Percentiles rank a stretch among this genome's conserved stretches.
Evolutionary conservation across 2,888 invertebrate species (phyloP).

Genomic region (Drosophila demipolita): DNA sequence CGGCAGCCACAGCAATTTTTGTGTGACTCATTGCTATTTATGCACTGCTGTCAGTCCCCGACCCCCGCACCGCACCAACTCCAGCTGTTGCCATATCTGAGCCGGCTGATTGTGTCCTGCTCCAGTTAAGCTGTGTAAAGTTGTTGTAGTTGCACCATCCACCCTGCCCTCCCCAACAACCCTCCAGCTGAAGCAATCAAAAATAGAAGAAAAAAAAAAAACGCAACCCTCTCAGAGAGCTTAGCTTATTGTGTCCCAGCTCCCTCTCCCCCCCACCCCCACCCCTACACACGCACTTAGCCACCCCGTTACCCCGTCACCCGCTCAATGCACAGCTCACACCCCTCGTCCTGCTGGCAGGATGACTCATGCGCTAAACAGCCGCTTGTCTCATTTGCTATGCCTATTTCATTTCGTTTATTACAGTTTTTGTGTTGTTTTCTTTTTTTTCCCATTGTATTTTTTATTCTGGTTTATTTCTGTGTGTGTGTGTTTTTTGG

Average conservation of each 20-base stretch:
- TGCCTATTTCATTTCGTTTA: conserved; percentile 53
- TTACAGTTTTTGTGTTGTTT: conserved; percentile 23
- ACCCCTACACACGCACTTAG: conserved; percentile 38
- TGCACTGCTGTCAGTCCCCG: conserved; percentile 13
- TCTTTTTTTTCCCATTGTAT: conserved; percentile 2
- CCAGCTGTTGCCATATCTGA: conserved; percentile 54
- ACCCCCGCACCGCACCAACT: background rate
- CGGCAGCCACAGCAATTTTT: background rate
- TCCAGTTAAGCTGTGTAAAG: conserved; percentile 41
- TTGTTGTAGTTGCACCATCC: conserved; percentile 39
- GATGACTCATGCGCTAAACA: conserved; percentile 56
- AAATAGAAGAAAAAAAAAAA: conserved; percentile 2
- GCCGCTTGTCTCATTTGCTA: conserved; percentile 56
- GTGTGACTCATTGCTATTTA: conserved; percentile 40
- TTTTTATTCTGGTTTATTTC: conserved; percentile 6
- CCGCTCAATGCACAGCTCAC: conserved; percentile 18
- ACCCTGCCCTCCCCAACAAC: conserved; percentile 3
- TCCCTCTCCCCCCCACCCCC: background rate
- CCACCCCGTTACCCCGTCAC: conserved; percentile 41
- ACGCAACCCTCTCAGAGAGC: conserved; percentile 41
- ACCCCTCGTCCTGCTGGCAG: conserved; percentile 29
- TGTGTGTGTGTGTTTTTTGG: conserved; percentile 7
- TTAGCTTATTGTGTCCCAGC: conserved; percentile 11
- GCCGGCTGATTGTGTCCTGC: conserved; percentile 42
- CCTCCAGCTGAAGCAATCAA: conserved; percentile 5